A percentile compares a stretch with the other conserved stretches of the same genome.
Conservation (phyloP, 2,888 invertebrate species). For the Noctua janthina region DNA sequence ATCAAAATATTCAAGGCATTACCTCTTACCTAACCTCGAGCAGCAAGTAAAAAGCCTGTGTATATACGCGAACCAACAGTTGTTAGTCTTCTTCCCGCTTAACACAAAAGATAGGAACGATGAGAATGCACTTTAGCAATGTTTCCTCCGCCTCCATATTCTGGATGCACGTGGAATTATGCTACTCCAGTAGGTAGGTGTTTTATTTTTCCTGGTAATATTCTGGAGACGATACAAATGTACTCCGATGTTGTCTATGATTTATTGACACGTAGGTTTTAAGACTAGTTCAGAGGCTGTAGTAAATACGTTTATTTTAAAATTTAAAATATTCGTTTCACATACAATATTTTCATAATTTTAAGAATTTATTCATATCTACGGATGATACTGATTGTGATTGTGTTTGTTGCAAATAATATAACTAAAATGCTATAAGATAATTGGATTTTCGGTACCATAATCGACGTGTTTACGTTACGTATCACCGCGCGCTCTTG, state of each 20-base stretch:
- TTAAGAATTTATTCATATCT: too few relatives aligned
- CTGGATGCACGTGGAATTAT: constrained; percentile 42
- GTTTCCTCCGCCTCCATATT: constrained; percentile 67
- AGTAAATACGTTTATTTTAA: too few relatives aligned
- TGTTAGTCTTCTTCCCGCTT: constrained; percentile 66
- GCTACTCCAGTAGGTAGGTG: constrained; percentile 24
- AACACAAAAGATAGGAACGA: constrained; percentile 71
- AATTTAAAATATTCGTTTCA: too few relatives aligned
- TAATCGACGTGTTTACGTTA: too few relatives aligned
- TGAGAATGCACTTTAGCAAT: constrained; percentile 72
- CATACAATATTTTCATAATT: too few relatives aligned
- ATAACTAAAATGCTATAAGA: too few relatives aligned
- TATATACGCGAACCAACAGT: constrained; percentile 64
- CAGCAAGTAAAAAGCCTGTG: constrained; percentile 53
- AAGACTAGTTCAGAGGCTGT: neutral
- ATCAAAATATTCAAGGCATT: constrained; percentile 18
- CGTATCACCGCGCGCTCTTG: too few relatives aligned
- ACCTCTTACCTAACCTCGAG: constrained; percentile 28
- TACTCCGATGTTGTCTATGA: neutral
- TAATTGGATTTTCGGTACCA: too few relatives aligned
- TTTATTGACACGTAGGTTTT: neutral
- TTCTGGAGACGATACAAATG: constrained; percentile 28
- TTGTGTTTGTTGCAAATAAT: too few relatives aligned
- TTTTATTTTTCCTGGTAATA: constrained; percentile 41
- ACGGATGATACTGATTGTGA: too few relatives aligned